phyloP scores from a whole-genome alignment of 92 coral and sea anemone species.

The Phenganax marumi region DNA sequence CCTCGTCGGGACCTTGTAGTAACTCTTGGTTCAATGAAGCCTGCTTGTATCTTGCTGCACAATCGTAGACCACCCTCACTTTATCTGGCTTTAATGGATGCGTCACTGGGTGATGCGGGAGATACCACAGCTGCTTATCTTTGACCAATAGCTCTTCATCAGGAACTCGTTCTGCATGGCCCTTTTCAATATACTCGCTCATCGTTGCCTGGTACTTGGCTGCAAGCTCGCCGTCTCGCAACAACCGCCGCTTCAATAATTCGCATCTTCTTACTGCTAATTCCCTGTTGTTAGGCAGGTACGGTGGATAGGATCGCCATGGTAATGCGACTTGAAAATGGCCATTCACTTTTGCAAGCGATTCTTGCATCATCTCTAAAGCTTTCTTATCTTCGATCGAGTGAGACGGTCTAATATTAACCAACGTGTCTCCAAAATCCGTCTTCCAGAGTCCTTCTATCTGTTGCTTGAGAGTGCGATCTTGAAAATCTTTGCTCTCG shows the following conservation, averaged over 20 bases:
- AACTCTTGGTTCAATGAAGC: slow-evolving; percentile 40
- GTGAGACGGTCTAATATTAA: slow-evolving; percentile 16
- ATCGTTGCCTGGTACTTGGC: slow-evolving; percentile 40
- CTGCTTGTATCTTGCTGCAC: slow-evolving; percentile 35
- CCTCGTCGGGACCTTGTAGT: slow-evolving; percentile 52
- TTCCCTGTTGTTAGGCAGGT: slow-evolving; percentile 38
- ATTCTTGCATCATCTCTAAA: slow-evolving; percentile 42
- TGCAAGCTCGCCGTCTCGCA: slow-evolving; percentile 38
- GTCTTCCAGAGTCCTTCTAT: slow-evolving; percentile 55
- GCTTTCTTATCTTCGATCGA: slow-evolving; percentile 54
- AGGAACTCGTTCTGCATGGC: slow-evolving; percentile 34
- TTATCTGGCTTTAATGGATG: slow-evolving; percentile 43
- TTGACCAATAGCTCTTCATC: slow-evolving; percentile 13
- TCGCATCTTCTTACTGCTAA: slow-evolving; percentile 50
- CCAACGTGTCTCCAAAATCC: slow-evolving; percentile 43
- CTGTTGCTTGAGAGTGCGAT: slow-evolving; percentile 37
- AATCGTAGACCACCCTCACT: slow-evolving; percentile 48
- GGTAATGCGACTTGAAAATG: slow-evolving; percentile 58
- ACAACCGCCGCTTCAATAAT: slow-evolving; percentile 49
- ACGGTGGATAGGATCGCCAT: slow-evolving; percentile 44
- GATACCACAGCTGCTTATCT: slow-evolving; percentile 6
- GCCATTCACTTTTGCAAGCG: slow-evolving; percentile 30
- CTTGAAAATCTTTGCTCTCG: neutral
- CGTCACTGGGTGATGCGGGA: slow-evolving; percentile 44
- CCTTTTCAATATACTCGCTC: slow-evolving; percentile 50